These are phyloP conservation scores for Xenotilapia flavipinnis DNA, from an alignment of 2,113 vertebrate genomes.

Conservation along the genomic window DNA sequence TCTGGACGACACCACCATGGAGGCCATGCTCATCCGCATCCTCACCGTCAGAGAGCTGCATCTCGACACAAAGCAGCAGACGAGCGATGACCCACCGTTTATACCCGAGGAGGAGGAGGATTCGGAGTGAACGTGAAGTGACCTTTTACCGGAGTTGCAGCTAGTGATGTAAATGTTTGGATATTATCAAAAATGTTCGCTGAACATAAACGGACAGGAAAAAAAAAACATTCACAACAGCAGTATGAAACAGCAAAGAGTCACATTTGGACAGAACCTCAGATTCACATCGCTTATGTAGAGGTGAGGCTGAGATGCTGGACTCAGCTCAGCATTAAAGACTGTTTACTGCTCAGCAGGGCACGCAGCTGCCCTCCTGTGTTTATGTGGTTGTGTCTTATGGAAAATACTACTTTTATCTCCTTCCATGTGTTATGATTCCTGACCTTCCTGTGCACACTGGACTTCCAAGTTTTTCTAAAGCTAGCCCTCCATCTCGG, in stretches of 20 bases:
- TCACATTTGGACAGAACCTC: background rate
- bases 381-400: background rate
- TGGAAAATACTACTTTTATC: background rate
- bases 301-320: background rate
- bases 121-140: constrained; percentile 46
- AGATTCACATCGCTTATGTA: background rate
- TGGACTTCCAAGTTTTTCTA: background rate
- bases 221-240: background rate
- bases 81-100: background rate
- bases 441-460: background rate
- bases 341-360: background rate
- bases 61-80: constrained; percentile 14
- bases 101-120: constrained; percentile 8
- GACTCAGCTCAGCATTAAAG: background rate
- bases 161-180: constrained; percentile 17
- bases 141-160: constrained; percentile 1
- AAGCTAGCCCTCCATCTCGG: background rate
- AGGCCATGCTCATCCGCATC: constrained; percentile 92
- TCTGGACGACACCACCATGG: constrained; percentile 86
- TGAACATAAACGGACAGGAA: background rate
- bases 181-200: background rate
- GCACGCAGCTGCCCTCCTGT: background rate
- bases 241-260: background rate
- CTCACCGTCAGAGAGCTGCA: constrained; percentile 91
- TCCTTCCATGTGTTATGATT: background rate